A percentile compares a stretch with the other conserved stretches of the same genome.
These are phyloP conservation scores for Anguilla rostrata DNA, from an alignment of 2,113 vertebrate species.

Conservation along the genomic window DNA sequence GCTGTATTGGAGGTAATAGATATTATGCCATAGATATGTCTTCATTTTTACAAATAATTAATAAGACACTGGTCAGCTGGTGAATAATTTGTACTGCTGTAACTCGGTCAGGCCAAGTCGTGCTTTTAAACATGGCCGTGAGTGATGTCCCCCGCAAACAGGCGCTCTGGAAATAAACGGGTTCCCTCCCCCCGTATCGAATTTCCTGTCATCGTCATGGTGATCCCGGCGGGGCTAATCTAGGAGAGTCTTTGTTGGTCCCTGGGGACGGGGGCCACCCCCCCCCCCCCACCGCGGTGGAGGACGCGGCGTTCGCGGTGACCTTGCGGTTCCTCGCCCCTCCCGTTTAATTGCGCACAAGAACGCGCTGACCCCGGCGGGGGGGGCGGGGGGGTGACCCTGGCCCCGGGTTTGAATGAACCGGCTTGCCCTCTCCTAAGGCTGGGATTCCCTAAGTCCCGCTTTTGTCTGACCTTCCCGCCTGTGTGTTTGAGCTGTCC, in stretches of 20 bases:
- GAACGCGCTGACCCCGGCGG: not conserved
- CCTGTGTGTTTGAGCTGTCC: not conserved
- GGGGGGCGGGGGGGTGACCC: not conserved
- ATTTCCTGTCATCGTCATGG: constrained; percentile 44
- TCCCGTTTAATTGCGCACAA: not conserved
- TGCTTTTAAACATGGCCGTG: constrained; percentile 6
- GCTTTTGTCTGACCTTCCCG: not conserved
- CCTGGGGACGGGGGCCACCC: not conserved
- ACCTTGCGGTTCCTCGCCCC: not conserved
- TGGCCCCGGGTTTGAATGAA: not conserved
- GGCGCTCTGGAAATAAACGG: constrained; percentile 15
- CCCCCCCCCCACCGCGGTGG: constrained; percentile 14
- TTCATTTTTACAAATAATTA: too few relatives aligned
- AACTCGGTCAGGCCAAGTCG: not conserved
- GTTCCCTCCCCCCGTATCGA: constrained; percentile 11
- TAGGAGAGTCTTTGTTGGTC: constrained; percentile 34
- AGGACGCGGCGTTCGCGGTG: not conserved
- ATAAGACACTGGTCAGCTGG: too few relatives aligned
- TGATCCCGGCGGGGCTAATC: constrained; percentile 17
- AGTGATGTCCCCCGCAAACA: not conserved
- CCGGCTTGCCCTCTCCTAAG: not conserved
- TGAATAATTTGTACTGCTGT: too few relatives aligned
- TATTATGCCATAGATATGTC: too few relatives aligned
- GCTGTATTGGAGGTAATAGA: too few relatives aligned
- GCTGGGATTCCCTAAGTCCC: not conserved